Evolutionary conservation across 2,113 vertebrate genomes (phyloP), one percentile per base, ranked within the genome.

Genomic region (Entosphenus tridentatus): DNA sequence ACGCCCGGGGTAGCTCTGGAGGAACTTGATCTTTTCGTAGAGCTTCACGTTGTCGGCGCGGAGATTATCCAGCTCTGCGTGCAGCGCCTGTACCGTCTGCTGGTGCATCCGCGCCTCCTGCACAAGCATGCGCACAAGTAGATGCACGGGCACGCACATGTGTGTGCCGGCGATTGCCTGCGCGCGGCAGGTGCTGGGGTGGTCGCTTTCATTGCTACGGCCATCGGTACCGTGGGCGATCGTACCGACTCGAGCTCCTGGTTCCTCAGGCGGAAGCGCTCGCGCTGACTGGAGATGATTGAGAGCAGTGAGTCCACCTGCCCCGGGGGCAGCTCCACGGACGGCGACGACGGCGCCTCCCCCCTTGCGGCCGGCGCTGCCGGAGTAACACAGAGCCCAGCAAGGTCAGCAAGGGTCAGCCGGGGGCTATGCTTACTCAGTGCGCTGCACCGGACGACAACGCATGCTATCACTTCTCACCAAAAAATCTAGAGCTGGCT

Each of bases 11-110:
- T 95, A 98, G 81, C 84, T 88, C 81, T 95, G 93, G 72, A 98
- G 82, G 78, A 98, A 98, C 75, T 95, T 96, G 80, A 98, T 98
- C 80, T 98, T 98, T 80, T 95, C 92, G 0, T 87, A 98, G 70
- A 96, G 86, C 70, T 93, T 96, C 80, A 96, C 89, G 82, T 98
- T 96, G 83, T 96, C 92, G 0, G 89, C 92, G 1, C 93, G 81
- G 21, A 98, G 82, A 76, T 81, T 91, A 83, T 95, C 93, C 82
- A 98, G 82, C 75, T 96, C 89, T 0, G 72, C 81, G 80, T 93
- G 93, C 77, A 98, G 82, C 9, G 85, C 89, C 3, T 91, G 85
- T 80, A 91, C 80, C 1, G 89, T 96, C 78, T 87, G 88, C 80
- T 95, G 90, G 78, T 87, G 74, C 75, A 86, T 79, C 57, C 83